Evolutionary conservation across 2,888 invertebrate genomes (phyloP), one percentile per base, ranked within the genome.

Genomic region (Drosophila siamana): DNA sequence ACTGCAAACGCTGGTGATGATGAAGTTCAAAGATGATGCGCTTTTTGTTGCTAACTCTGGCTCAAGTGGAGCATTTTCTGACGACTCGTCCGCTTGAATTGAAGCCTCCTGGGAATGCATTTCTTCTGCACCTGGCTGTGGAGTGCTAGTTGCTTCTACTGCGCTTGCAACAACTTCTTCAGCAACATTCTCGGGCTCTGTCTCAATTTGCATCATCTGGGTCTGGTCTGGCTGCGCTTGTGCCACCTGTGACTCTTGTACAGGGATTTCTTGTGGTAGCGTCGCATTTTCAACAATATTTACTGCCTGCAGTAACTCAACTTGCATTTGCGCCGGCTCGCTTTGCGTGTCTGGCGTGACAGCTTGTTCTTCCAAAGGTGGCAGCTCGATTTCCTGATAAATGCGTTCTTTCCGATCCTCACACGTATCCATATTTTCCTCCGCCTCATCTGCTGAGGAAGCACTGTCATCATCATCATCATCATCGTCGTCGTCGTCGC

Each of bases 1-100:
- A 24, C 89, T 89, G 48, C 78, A 86, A 56, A 90, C 85, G 40
- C 40, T 86, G 4, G 89, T 80, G 51, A 90, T 90, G 44, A 90
- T 69, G 52, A 90, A 74, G 60, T 52, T 70, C 7, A 73, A 73
- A n/a, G 19, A 19, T 9, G 67, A 33, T 1, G 26, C 8, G 40
- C n/a, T 47, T 7, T 46, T 15, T 13, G 52, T 1, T 5, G 30
- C 11, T 30, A 11, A 7, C 5, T 69, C 30, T 8, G 52, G 8
- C 4, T 48, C 73, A n/a, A 24, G 15, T 28, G n/a, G n/a, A 15
- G 22, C 22, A 15, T 6, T 15, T 13, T 13, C 2, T 38, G 36
- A 7, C 36, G 2, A 19, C 4, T 16, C 7, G 1, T 22, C 38
- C 26, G 15, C 26, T 16, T 26, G 9, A 51, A 9, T 15, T 7